Evolutionary conservation across 2,113 vertebrate genomes (phyloP).

Genomic region (Spheniscus mendiculus): DNA sequence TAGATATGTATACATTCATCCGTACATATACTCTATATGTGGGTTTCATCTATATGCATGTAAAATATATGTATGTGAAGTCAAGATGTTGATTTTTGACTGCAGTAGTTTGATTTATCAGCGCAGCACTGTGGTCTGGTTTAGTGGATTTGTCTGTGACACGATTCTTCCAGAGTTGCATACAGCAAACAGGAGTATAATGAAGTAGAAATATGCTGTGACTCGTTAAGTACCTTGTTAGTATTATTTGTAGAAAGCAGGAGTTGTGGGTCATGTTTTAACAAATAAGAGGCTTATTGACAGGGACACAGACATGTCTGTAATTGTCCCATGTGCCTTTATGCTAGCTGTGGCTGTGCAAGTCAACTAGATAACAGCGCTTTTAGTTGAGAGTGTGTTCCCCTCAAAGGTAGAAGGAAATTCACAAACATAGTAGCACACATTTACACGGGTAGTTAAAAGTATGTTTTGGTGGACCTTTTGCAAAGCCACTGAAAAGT

Average conservation of each 20-base stretch:
- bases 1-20: neutral
- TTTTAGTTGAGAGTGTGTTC: neutral
- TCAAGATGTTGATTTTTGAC: neutral
- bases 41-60: neutral
- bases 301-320: neutral
- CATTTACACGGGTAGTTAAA: neutral
- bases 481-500: neutral
- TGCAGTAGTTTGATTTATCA: neutral
- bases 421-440: neutral
- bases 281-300: neutral
- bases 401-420: neutral
- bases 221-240: neutral
- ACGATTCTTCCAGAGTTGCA: fast-evolving
- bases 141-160: neutral
- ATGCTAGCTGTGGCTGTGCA: neutral
- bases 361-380: neutral
- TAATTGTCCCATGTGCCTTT: neutral
- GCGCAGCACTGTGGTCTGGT: neutral
- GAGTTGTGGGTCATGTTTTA: neutral
- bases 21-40: neutral
- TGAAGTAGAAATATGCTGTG: neutral
- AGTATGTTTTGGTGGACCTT: neutral
- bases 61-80: neutral
- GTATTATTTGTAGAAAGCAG: neutral
- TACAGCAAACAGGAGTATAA: neutral